Percentiles rank a stretch among this genome's conserved stretches.
phyloP scores from a whole-genome alignment of 2,797 vertebrate genomes.

The Microcaecilia unicolor region DNA sequence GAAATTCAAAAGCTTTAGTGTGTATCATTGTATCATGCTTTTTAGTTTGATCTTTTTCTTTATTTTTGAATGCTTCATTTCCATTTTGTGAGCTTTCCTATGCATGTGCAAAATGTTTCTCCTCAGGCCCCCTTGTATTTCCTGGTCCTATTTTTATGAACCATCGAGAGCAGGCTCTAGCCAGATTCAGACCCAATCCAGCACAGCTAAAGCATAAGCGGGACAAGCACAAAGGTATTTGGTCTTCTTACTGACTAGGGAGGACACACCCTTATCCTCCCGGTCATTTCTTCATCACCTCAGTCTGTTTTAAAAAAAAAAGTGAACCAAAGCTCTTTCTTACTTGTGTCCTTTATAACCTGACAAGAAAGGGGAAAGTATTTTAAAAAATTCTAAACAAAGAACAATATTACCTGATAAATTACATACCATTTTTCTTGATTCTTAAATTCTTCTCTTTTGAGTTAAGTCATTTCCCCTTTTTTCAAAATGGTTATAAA shows the following conservation, averaged over 20 bases:
- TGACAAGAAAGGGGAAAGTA: too few species aligned
- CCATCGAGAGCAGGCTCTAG: constrained; percentile 98
- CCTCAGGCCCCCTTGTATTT: constrained; percentile 97
- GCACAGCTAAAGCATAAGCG: constrained; percentile 95
- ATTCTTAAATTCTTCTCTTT: too few species aligned
- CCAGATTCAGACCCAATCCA: constrained; percentile 98
- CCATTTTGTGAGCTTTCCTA: constrained; percentile 89
- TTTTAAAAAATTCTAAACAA: too few species aligned
- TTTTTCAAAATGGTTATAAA: too few species aligned
- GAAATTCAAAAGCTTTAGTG: constrained; percentile 1
- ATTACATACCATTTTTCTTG: too few species aligned
- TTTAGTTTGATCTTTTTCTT: constrained; percentile 57
- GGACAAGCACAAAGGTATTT: constrained; percentile 99
- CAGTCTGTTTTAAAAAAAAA: constrained; percentile 52
- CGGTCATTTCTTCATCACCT: constrained; percentile 33
- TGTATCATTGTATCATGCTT: constrained; percentile 36
- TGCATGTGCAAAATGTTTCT: constrained; percentile 99
- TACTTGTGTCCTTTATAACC: constrained; percentile 34
- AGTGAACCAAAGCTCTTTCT: constrained; percentile 40
- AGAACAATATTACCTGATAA: too few species aligned
- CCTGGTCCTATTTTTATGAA: constrained; percentile 98
- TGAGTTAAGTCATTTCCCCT: too few species aligned
- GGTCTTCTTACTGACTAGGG: constrained; percentile 75
- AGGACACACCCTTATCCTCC: constrained; percentile 61
- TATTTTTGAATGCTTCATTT: constrained; percentile 49